Conservation (phyloP, 2,888 invertebrate genomes). For the Cynaeus angustus region DNA sequence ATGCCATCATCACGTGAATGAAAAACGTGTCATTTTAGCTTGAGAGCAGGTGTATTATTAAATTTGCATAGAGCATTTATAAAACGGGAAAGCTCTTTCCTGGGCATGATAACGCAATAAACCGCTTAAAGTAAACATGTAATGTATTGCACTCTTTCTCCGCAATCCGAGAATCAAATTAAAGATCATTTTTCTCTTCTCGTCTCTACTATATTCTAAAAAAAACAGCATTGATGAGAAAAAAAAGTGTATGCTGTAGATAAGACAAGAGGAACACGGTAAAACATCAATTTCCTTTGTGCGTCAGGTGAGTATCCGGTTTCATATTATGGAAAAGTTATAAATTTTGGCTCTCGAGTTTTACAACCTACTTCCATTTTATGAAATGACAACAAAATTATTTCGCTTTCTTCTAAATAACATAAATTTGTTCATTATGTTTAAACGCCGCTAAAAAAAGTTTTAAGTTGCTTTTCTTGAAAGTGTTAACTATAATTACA, state of each 20-base stretch:
- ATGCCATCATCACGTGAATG: conserved; percentile 20
- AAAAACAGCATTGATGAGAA: too few species aligned
- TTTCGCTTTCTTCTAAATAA: too few species aligned
- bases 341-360: conserved; percentile 4
- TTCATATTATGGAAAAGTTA: conserved; percentile 24
- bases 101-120: conserved; percentile 39
- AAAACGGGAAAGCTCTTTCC: conserved; percentile 41
- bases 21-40: conserved; percentile 45
- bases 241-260: too few species aligned
- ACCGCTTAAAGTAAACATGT: conserved; percentile 32
- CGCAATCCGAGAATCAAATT: background rate
- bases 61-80: conserved; percentile 48
- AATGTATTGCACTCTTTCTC: conserved; percentile 9
- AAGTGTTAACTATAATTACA: conserved; percentile 20
- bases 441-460: too few species aligned
- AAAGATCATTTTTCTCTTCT: background rate
- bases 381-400: conserved; percentile 7
- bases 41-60: conserved; percentile 49
- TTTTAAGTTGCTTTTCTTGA: conserved; percentile 9
- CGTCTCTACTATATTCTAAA: too few species aligned
- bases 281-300: conserved; percentile 34
- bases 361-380: conserved; percentile 3
- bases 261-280: conserved; percentile 21
- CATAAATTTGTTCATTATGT: too few species aligned
- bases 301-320: conserved; percentile 28